phyloP scores from a whole-genome alignment of 1,140 invertebrate genomes.

The Ganaspis sp. region DNA sequence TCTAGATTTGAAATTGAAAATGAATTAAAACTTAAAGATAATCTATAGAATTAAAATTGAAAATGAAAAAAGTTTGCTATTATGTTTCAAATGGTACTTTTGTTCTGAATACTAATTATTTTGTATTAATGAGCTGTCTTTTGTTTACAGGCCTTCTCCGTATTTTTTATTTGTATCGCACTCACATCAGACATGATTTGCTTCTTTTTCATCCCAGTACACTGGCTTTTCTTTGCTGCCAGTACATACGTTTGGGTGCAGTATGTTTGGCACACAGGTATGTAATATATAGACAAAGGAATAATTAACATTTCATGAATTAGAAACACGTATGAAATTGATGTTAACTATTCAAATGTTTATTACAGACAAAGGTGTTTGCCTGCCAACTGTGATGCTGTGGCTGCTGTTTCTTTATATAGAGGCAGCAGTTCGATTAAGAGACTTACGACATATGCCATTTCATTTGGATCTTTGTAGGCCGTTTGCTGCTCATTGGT shows the following conservation, averaged over 20 bases:
- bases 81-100: too few relatives aligned
- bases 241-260: conserved; percentile 99
- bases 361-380: conserved; percentile 91
- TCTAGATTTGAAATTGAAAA: too few relatives aligned
- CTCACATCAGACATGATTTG: conserved; percentile 99
- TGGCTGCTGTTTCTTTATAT: conserved; percentile 98
- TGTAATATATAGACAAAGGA: conserved; percentile 53
- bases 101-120: conserved; percentile 39
- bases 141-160: conserved; percentile 94
- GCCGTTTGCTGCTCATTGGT: conserved; percentile 99
- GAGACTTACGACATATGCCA: conserved; percentile 91
- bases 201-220: conserved; percentile 99
- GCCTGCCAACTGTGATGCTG: conserved; percentile 94
- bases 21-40: too few relatives aligned
- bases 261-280: conserved; percentile 98
- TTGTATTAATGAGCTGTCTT: conserved; percentile 48
- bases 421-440: conserved; percentile 92
- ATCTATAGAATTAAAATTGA: too few relatives aligned
- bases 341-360: conserved; percentile 42
- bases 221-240: conserved; percentile 98
- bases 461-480: conserved; percentile 96
- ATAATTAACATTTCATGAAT: conserved; percentile 33
- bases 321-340: conserved; percentile 27
- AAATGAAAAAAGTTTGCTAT: too few relatives aligned
- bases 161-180: conserved; percentile 98